Base-by-base conservation (phyloP, 2,888 invertebrate genomes). In the Eristalis tenax region DNA sequence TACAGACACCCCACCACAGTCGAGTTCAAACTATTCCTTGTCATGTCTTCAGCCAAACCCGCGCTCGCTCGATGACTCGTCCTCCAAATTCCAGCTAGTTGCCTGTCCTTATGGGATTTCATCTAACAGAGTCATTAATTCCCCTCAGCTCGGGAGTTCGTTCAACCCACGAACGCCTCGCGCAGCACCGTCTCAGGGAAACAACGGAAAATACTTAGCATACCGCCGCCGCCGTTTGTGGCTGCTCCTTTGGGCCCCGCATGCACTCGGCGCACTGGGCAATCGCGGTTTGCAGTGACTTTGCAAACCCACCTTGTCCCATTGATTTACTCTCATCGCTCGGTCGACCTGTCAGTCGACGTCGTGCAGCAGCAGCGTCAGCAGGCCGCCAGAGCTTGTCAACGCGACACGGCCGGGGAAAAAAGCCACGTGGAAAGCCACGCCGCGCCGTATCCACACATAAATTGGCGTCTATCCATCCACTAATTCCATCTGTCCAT, bases 401-500 rank as follows among this genome's bases (percentile, higher is more conserved):
- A 86, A 70, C 65, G 28, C 22, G 23, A 32, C 13, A 22, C 13
- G 18, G 15, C 22, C 8, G 6, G 35, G 56, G 5, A 13, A n/a
- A 38, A 83, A 83, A 83, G 74, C 50, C 79, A 66, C 79, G 38
- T 65, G 86, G 71, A 87, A 79, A 79, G 66, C 26, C 3, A 2
- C 3, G 26, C 26, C 26, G 64, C 13, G 76, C 66, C 73, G 71
- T 68, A 76, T 69, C 74, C 77, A 78, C 50, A 50, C 70, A 83
- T 79, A 79, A 87, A 83, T 87, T 87, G 87, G 76, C 87, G 75
- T 87, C 83, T 80, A 87, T 83, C 79, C 87, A 80, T 87, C 83
- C 64, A 75, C 83, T 78, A 78, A 86, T 86, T 86, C 71, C 64
- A 73, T 68, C 75, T 83, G 78, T 78, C 86, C 64, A 28, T 79